Evolutionary conservation across 1,140 invertebrate species (phyloP).

Genomic region (Drosophila mojavensis): DNA sequence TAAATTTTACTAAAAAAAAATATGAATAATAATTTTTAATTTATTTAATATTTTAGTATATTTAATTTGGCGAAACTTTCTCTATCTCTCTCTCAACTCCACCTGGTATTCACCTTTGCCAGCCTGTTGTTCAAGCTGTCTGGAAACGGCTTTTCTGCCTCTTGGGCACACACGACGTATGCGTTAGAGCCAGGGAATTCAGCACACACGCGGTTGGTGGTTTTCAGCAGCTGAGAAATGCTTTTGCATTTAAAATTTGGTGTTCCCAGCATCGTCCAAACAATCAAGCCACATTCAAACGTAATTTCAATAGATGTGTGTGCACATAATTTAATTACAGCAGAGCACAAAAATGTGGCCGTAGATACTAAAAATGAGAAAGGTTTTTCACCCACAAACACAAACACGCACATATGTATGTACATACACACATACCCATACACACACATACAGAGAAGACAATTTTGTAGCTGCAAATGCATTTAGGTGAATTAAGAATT

Average conservation of each 20-base stretch:
- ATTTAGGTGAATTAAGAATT: slow-evolving; percentile 60
- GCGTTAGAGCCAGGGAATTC: slow-evolving; percentile 4
- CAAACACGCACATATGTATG: too few species aligned
- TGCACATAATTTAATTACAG: slow-evolving; percentile 36
- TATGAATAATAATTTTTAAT: too few species aligned
- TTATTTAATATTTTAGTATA: too few species aligned
- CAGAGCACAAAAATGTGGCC: slow-evolving; percentile 11
- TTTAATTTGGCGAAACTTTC: too few species aligned
- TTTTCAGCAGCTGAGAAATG: not conserved
- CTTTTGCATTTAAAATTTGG: slow-evolving; percentile 14
- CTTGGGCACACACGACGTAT: slow-evolving; percentile 3
- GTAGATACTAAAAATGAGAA: slow-evolving; percentile 26
- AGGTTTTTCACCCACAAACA: slow-evolving; percentile 10
- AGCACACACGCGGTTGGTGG: not conserved
- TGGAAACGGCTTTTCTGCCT: not conserved
- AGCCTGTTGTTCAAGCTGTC: not conserved
- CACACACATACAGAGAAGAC: not conserved
- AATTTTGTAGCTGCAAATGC: slow-evolving; percentile 27
- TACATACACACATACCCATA: slow-evolving; percentile 1
- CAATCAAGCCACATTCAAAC: slow-evolving; percentile 39
- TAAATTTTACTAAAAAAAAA: too few species aligned
- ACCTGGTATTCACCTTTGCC: not conserved
- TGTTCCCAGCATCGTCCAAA: not conserved
- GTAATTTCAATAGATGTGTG: slow-evolving; percentile 28
- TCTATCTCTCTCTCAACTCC: too few species aligned